phyloP scores from a whole-genome alignment of 1,140 invertebrate genomes.

The Acromyrmex heyeri region DNA sequence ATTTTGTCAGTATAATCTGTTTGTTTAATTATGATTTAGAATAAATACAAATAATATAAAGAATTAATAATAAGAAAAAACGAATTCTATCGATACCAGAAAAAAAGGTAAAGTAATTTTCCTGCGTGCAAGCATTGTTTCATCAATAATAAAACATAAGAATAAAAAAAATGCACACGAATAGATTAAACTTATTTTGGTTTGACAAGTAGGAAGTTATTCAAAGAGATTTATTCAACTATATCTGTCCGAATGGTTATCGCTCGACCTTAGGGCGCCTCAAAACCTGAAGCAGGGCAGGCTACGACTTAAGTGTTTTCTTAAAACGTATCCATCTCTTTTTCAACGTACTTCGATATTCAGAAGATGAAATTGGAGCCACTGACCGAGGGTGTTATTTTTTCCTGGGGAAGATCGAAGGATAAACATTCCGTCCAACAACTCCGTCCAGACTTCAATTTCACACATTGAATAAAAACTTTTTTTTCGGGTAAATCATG shows the following conservation, averaged over 20 bases:
- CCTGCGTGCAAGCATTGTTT: neutral
- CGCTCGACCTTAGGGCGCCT: conserved; percentile 31
- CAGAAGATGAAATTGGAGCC: conserved; percentile 70
- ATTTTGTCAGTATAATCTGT: neutral
- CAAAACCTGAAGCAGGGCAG: conserved; percentile 53
- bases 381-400: conserved; percentile 70
- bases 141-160: conserved; percentile 7
- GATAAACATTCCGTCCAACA: conserved; percentile 62
- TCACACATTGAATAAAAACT: conserved; percentile 1
- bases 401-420: conserved; percentile 58
- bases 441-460: conserved; percentile 37
- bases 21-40: neutral
- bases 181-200: conserved; percentile 24
- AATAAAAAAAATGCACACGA: neutral
- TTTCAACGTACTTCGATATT: conserved; percentile 42
- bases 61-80: conserved; percentile 16
- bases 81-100: neutral
- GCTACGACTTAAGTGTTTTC: conserved; percentile 64
- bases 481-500: neutral
- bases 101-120: neutral
- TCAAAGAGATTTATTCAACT: conserved; percentile 58
- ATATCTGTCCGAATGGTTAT: conserved; percentile 57
- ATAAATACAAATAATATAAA: neutral
- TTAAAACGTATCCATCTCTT: conserved; percentile 70
- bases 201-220: neutral